A percentile compares a stretch with the other conserved stretches of the same genome.
Evolutionary conservation across 2,797 vertebrate genomes (phyloP).

Genomic region (Megaceryle alcyon): DNA sequence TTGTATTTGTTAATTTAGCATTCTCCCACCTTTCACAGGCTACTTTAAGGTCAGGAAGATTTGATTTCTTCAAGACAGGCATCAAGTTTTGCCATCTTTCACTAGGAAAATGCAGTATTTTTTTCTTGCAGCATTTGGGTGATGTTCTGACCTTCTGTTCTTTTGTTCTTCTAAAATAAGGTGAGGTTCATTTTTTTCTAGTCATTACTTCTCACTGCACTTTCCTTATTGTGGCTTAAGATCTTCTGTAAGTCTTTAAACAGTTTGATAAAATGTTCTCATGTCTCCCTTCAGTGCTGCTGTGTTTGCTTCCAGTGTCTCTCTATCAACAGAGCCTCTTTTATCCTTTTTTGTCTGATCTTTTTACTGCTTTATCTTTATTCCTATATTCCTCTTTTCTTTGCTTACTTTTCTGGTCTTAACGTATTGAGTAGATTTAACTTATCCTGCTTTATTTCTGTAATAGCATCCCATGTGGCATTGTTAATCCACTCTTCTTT

Average conservation of each 20-base stretch:
- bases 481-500: constrained; percentile 27
- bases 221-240: background rate
- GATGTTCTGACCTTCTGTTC: background rate
- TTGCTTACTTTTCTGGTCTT: constrained; percentile 14
- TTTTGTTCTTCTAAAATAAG: background rate
- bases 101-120: background rate
- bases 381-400: background rate
- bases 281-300: background rate
- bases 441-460: background rate
- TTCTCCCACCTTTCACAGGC: background rate
- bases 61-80: background rate
- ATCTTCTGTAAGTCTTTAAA: background rate
- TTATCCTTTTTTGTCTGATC: background rate
- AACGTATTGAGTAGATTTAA: constrained; percentile 1
- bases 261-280: background rate
- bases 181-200: background rate
- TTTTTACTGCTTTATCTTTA: constrained; percentile 16
- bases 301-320: background rate
- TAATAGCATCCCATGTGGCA: background rate
- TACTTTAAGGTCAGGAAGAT: background rate
- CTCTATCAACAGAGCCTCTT: background rate
- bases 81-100: background rate
- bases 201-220: background rate
- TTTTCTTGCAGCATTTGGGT: background rate
- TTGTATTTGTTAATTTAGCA: background rate